Conservation (phyloP, 30 jellyfish, hydroid and myxozoan species). For the Sanderia malayensis region DNA sequence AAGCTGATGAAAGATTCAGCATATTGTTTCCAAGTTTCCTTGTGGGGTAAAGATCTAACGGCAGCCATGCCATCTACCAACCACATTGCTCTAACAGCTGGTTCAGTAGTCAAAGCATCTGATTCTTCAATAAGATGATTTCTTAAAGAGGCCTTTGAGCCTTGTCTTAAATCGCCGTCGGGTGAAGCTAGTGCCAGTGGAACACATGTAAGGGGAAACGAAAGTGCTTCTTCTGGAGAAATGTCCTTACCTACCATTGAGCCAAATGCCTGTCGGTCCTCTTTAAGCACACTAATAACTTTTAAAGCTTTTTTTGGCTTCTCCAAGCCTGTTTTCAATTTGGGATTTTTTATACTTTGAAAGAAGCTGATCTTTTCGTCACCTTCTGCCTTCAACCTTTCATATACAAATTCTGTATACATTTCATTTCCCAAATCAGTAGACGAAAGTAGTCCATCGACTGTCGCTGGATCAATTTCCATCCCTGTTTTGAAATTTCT, state of each 20-base stretch:
- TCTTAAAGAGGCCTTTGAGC: constrained; percentile 39
- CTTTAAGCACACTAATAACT: constrained; percentile 21
- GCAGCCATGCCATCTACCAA: constrained; percentile 18
- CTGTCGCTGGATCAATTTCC: constrained; percentile 22
- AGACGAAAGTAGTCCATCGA: constrained; percentile 22
- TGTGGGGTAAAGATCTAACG: not conserved
- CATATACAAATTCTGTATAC: constrained; percentile 14
- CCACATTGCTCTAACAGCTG: not conserved
- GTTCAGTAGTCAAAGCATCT: constrained; percentile 11
- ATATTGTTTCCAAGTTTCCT: constrained; percentile 12
- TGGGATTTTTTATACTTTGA: not conserved
- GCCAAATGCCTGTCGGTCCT: constrained; percentile 54
- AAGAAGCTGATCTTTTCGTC: constrained; percentile 18
- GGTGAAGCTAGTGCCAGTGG: constrained; percentile 58
- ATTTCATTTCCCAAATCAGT: constrained; percentile 25
- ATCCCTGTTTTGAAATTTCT: constrained; percentile 19
- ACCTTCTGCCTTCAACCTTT: constrained; percentile 31
- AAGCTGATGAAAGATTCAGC: constrained; percentile 27
- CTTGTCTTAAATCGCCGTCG: constrained; percentile 40
- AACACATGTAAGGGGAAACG: constrained; percentile 39
- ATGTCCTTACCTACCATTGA: constrained; percentile 37
- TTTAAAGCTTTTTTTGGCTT: constrained; percentile 2
- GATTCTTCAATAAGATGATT: constrained; percentile 36
- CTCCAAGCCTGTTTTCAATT: constrained; percentile 16
- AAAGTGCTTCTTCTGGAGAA: constrained; percentile 33